phyloP scores from a whole-genome alignment of 1,140 invertebrate genomes.

The Drosophila sp. region DNA sequence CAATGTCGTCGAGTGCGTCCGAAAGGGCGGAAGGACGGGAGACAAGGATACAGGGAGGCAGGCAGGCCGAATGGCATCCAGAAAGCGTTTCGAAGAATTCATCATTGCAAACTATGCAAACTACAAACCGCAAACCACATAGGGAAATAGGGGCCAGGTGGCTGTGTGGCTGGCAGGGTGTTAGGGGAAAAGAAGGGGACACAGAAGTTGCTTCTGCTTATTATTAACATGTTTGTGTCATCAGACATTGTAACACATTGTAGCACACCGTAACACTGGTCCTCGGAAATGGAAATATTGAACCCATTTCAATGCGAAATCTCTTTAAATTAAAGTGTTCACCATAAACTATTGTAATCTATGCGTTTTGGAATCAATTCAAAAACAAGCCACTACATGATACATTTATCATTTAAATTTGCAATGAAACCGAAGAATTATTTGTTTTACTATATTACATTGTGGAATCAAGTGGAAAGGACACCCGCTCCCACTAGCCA shows the following conservation, averaged over 20 bases:
- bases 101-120: constrained; percentile 8
- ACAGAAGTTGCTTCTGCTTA: background rate
- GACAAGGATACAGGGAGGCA: background rate
- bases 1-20: constrained; percentile 9
- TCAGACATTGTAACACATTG: background rate
- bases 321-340: background rate
- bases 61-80: constrained; percentile 3
- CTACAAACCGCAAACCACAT: background rate
- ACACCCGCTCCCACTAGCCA: background rate
- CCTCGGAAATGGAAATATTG: background rate
- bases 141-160: background rate
- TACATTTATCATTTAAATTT: no score
- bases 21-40: background rate
- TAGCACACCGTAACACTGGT: background rate
- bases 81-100: constrained; percentile 6
- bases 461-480: background rate
- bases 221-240: constrained; percentile 5
- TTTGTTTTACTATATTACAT: background rate
- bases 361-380: no score
- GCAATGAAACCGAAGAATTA: no score
- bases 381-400: no score
- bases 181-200: background rate
- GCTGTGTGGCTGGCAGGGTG: background rate
- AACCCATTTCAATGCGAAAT: background rate
- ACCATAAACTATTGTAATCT: no score